Conservation (phyloP, 1,140 invertebrate species). For the Pinna nobilis region DNA sequence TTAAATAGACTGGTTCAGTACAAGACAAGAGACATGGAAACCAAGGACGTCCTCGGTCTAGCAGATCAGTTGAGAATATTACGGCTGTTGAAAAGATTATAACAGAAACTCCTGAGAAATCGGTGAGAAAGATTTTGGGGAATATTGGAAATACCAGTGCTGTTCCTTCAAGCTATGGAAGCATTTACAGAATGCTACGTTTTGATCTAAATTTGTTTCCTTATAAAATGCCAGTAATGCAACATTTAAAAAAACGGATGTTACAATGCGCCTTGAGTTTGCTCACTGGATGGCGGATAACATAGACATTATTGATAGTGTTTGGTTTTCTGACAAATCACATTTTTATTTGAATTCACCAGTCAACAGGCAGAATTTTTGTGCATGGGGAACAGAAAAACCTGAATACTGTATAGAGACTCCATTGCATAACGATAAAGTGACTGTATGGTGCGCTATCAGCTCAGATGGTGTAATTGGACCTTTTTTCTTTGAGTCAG, state of each 20-base stretch:
- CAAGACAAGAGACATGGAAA: not conserved
- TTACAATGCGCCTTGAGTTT: too few relatives aligned
- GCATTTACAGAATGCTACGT: too few relatives aligned
- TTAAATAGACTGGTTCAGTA: too few relatives aligned
- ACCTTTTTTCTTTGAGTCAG: not conserved
- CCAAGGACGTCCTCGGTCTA: not conserved
- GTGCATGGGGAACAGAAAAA: slow-evolving; percentile 4
- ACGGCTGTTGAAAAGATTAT: not conserved
- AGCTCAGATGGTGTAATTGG: not conserved
- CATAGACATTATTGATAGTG: not conserved
- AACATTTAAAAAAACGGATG: slow-evolving; percentile 7
- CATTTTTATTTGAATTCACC: slow-evolving; percentile 2
- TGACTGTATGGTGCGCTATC: not conserved
- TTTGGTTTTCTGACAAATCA: slow-evolving; percentile 5
- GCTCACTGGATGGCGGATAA: slow-evolving; percentile 6
- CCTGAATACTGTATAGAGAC: too few relatives aligned
- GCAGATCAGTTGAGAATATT: not conserved
- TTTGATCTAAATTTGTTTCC: too few relatives aligned
- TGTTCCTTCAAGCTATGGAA: too few relatives aligned
- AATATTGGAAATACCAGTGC: not conserved
- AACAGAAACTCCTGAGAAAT: slow-evolving; percentile 1
- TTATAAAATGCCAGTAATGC: not conserved
- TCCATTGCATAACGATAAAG: not conserved
- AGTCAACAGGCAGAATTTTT: not conserved
- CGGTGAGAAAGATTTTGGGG: not conserved